phyloP scores from a whole-genome alignment of 2,113 vertebrate species.

The Epinephelus moara region DNA sequence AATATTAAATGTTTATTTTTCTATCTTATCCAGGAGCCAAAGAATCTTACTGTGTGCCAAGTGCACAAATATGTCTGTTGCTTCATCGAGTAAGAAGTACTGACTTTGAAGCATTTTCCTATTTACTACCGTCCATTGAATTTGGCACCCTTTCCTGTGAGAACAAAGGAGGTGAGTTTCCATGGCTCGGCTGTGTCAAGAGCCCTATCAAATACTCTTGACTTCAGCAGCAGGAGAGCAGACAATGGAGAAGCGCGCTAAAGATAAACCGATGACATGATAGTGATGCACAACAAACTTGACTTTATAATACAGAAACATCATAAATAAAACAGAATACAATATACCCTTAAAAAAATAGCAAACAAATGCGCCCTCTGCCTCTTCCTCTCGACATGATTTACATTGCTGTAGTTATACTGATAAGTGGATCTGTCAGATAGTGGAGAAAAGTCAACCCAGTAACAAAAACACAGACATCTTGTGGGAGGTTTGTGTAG shows the following conservation, averaged over 20 bases:
- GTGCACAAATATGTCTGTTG: slow-evolving; percentile 55
- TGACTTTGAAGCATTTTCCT: slow-evolving; percentile 76
- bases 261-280: slow-evolving; percentile 75
- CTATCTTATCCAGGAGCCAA: slow-evolving; percentile 44
- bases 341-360: slow-evolving; percentile 60
- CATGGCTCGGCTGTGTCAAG: slow-evolving; percentile 75
- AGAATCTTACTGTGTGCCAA: slow-evolving; percentile 53
- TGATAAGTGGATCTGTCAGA: slow-evolving; percentile 74
- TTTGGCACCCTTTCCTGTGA: slow-evolving; percentile 74
- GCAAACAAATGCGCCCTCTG: slow-evolving; percentile 60
- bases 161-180: slow-evolving; percentile 78
- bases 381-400: slow-evolving; percentile 63
- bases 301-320: slow-evolving; percentile 69
- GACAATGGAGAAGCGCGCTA: slow-evolving; percentile 59
- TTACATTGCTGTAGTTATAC: slow-evolving; percentile 68
- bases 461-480: slow-evolving; percentile 57
- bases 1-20: slow-evolving; percentile 64
- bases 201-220: slow-evolving; percentile 76
- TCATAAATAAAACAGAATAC: slow-evolving; percentile 75
- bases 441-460: slow-evolving; percentile 62
- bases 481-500: slow-evolving; percentile 50
- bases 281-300: slow-evolving; percentile 70
- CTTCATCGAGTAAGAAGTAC: slow-evolving; percentile 60
- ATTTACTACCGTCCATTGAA: slow-evolving; percentile 77
- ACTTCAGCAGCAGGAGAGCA: slow-evolving; percentile 71